Conservation (phyloP, 2,113 vertebrate genomes). For the Poecile atricapillus region DNA sequence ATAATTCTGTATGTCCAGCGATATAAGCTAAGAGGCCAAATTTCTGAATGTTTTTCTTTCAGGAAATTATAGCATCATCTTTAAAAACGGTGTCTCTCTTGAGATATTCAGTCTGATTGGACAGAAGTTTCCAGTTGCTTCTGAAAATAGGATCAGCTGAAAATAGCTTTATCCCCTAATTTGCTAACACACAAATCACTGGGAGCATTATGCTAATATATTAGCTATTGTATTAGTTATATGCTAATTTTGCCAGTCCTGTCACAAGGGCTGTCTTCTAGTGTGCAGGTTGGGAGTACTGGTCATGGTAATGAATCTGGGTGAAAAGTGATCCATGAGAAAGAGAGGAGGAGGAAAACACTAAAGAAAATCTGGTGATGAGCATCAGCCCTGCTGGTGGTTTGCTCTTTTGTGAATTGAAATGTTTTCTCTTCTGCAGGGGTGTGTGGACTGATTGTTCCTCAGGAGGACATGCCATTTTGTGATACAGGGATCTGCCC, state of each 20-base stretch:
- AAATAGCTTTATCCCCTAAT: conserved; percentile 20
- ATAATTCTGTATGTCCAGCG: neutral
- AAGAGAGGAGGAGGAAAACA: conserved; percentile 31
- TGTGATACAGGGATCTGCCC: conserved; percentile 96
- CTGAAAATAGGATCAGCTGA: neutral
- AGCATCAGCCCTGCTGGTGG: conserved; percentile 7
- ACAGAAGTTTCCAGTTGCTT: neutral
- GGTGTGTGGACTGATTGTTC: conserved; percentile 96
- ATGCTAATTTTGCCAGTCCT: conserved; percentile 27
- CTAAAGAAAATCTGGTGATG: conserved; percentile 25
- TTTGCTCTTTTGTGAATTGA: neutral
- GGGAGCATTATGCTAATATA: neutral
- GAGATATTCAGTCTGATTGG: neutral
- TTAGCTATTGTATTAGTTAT: neutral
- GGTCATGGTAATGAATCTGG: conserved; percentile 51
- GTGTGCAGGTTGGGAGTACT: neutral
- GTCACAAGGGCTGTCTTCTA: neutral
- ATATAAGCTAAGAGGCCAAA: neutral
- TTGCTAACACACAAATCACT: conserved; percentile 3
- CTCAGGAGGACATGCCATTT: conserved; percentile 98
- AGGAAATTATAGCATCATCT: neutral
- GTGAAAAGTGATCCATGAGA: conserved; percentile 29
- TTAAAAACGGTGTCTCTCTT: neutral
- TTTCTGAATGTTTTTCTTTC: neutral
- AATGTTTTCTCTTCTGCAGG: conserved; percentile 76